A percentile compares a stretch with the other conserved stretches of the same genome.
These are phyloP conservation scores for Clepsis dumicolana DNA, from an alignment of 2,888 invertebrate species.

Conservation along the genomic window DNA sequence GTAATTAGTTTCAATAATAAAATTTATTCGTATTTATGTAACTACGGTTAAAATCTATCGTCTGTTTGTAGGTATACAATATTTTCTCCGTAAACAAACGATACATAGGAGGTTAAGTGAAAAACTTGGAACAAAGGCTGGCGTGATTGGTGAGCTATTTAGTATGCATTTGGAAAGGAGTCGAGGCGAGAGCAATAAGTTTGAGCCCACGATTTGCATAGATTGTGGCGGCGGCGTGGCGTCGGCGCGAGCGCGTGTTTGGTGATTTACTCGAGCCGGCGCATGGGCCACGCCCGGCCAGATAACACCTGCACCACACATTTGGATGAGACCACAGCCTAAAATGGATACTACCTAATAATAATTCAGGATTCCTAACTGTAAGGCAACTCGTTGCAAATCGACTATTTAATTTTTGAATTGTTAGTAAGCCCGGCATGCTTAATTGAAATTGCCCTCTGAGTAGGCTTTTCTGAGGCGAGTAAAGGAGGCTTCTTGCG, in stretches of 20 bases:
- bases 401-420: background rate
- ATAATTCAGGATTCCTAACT: slow-evolving; percentile 5
- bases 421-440: background rate
- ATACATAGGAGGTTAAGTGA: slow-evolving; percentile 66
- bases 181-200: slow-evolving; percentile 85
- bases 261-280: slow-evolving; percentile 72
- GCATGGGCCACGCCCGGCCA: slow-evolving; percentile 56
- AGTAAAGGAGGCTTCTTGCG: slow-evolving; percentile 63
- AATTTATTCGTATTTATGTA: background rate
- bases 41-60: slow-evolving; percentile 4
- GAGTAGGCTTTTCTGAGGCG: slow-evolving; percentile 51
- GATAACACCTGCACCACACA: slow-evolving; percentile 59
- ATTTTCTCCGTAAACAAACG: slow-evolving; percentile 60
- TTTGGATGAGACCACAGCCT: slow-evolving; percentile 49
- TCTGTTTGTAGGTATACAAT: slow-evolving; percentile 12
- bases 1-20: slow-evolving; percentile 8
- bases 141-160: slow-evolving; percentile 73
- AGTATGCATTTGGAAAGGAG: slow-evolving; percentile 85
- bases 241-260: slow-evolving; percentile 60
- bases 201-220: slow-evolving; percentile 83
- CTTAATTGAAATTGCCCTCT: slow-evolving; percentile 15
- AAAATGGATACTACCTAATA: slow-evolving; percentile 21
- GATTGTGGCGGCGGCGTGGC: slow-evolving; percentile 68
- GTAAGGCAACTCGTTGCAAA: background rate
- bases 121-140: slow-evolving; percentile 62